phyloP scores from a whole-genome alignment of 2,888 invertebrate species.

The Osmoderma eremita region DNA sequence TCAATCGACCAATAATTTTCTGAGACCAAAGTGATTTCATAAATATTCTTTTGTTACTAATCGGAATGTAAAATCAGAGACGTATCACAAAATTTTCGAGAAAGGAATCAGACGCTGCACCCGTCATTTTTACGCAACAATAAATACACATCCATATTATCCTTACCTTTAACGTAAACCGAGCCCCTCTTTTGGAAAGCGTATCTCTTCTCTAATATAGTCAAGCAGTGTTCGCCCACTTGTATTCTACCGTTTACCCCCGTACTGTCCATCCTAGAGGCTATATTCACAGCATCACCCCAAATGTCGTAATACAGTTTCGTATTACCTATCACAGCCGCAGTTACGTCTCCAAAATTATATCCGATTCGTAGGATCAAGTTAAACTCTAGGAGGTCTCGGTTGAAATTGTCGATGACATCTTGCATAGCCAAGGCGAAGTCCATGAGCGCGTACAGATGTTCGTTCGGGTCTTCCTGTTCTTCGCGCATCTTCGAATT shows the following conservation, averaged over 20 bases:
- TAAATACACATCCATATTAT: constrained; percentile 92
- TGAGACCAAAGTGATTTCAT: background rate
- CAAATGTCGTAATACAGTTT: constrained; percentile 98
- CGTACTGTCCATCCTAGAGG: constrained; percentile 97
- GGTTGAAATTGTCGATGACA: constrained; percentile 87
- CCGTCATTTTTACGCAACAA: constrained; percentile 67
- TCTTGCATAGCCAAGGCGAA: constrained; percentile 93
- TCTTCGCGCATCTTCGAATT: constrained; percentile 81
- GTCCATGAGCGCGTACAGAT: constrained; percentile 89
- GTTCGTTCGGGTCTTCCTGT: constrained; percentile 77
- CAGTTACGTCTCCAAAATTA: constrained; percentile 95
- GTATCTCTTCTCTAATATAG: constrained; percentile 77
- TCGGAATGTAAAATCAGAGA: constrained; percentile 16
- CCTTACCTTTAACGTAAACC: constrained; percentile 97
- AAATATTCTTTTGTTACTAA: background rate
- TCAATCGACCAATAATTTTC: too few species aligned
- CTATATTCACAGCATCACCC: constrained; percentile 98
- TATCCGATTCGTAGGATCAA: constrained; percentile 87
- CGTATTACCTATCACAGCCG: constrained; percentile 95
- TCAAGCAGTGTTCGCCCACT: constrained; percentile 79
- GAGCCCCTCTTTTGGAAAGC: constrained; percentile 92
- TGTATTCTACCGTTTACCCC: constrained; percentile 89
- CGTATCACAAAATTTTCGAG: background rate
- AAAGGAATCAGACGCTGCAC: constrained; percentile 27
- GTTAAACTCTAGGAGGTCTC: constrained; percentile 90